These are phyloP conservation scores for Picus viridis DNA, from an alignment of 2,797 vertebrate genomes.

Conservation along the genomic window DNA sequence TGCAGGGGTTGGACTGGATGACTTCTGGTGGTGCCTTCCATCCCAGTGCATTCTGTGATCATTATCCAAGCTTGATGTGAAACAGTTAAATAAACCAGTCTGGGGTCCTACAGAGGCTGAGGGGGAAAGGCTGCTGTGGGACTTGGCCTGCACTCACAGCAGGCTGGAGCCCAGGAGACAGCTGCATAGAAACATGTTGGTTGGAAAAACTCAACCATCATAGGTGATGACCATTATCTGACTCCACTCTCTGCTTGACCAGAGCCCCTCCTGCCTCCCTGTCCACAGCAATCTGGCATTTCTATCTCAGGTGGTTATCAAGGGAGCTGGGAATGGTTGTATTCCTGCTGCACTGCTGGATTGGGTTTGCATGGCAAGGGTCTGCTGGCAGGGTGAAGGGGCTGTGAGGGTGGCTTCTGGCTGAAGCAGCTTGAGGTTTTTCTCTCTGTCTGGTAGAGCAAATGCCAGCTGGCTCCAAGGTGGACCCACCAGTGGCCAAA, in stretches of 20 bases:
- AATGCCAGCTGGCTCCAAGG: neutral
- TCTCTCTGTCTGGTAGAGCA: neutral
- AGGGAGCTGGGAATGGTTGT: neutral
- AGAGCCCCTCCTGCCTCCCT: neutral
- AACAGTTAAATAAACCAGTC: neutral
- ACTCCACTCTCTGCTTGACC: neutral
- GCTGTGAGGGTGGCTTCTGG: neutral
- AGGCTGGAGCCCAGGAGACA: neutral
- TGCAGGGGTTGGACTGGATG: too few relatives aligned
- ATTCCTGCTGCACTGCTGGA: neutral
- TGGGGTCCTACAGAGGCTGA: neutral
- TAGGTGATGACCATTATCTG: too few relatives aligned
- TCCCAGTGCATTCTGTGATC: too few relatives aligned
- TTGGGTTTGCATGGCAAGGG: neutral
- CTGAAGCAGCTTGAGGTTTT: neutral
- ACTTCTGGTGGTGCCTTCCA: too few relatives aligned
- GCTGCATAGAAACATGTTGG: too few relatives aligned
- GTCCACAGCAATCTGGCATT: neutral
- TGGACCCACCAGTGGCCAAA: neutral
- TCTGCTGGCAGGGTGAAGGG: neutral
- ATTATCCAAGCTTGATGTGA: rapidly evolving
- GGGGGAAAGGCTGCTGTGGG: neutral
- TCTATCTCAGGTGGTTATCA: neutral
- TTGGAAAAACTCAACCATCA: too few relatives aligned
- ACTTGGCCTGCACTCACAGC: rapidly evolving